phyloP scores from a whole-genome alignment of 2,797 vertebrate species.

The Tokudaia tokunoshimensis region DNA sequence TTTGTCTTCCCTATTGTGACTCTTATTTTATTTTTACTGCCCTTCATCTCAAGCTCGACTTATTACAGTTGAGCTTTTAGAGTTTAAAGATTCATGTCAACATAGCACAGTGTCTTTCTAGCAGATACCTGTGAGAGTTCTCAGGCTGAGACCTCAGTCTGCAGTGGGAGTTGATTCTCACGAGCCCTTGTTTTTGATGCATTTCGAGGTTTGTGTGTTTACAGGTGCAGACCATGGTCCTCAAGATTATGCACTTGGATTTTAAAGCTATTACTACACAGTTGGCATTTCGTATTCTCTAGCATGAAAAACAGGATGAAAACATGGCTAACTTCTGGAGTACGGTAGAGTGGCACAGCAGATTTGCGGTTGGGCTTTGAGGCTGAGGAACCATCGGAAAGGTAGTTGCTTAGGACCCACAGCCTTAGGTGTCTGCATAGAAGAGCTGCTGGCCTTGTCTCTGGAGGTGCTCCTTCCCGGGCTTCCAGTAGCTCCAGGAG shows the following conservation, averaged over 20 bases:
- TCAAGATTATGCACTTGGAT: not conserved
- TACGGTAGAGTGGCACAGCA: not conserved
- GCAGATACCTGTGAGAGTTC: not conserved
- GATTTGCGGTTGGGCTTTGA: slow-evolving; percentile 7
- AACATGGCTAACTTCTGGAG: not conserved
- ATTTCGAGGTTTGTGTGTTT: not conserved
- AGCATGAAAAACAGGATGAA: not conserved
- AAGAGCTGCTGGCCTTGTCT: not conserved
- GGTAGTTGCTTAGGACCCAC: not conserved
- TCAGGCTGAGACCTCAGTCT: not conserved
- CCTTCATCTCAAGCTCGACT: not conserved
- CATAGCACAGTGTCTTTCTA: not conserved
- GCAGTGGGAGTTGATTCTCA: not conserved
- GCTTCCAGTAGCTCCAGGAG: not conserved
- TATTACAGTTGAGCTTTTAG: not conserved
- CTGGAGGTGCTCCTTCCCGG: not conserved
- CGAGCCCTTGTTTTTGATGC: not conserved
- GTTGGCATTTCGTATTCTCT: not conserved
- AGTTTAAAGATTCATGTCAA: not conserved
- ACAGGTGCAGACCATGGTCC: not conserved
- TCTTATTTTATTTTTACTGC: not conserved
- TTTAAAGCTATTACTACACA: too few relatives aligned
- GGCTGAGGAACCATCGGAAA: not conserved
- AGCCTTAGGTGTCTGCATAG: not conserved
- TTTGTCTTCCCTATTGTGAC: not conserved